Evolutionary conservation across 2,888 invertebrate species (phyloP), one percentile per base, ranked within the genome.

Genomic region (Amiota minor): DNA sequence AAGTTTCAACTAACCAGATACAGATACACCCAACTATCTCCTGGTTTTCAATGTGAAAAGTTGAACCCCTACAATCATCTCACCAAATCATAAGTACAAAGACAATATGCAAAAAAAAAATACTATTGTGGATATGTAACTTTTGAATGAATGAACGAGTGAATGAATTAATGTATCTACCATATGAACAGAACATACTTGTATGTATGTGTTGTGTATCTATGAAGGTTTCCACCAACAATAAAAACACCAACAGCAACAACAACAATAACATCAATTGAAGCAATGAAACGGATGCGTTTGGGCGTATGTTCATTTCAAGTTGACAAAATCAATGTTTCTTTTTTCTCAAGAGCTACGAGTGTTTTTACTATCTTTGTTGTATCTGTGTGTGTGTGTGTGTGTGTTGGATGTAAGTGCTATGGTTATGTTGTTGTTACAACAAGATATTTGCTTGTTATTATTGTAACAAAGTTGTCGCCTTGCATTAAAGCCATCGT

Each of bases 241-340:
- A 65, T 45, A 45, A 45, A n/a, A 23, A 62, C 23, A 23, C 23
- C 16, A 53, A 53, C 53, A 53, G 3, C 59, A 50, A 50, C 12
- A 4, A 8, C 53, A 10, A 59, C 16, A 16, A 59, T 11, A 59
- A 55, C 72, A 67, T 67, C 70, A 47, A 35, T 35, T 35, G 35
- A 35, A 35, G 35, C 35, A 35, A 35, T 35, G 67, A 46, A 83
- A 78, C 85, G 83, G 85, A 83, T 85, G 84, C 86, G 84, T 82
- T 84, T 83, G 78, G 83, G 84, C 85, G 82, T 85, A 35, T 35
- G 35, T 35, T 78, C 74, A 69, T 81, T 78, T 80, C 84, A 80
- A 81, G 83, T 83, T 83, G 83, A 83, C 83, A 83, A 85, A 84
- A 83, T 62, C 62, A 62, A 62, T 62, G 62, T 62, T 62, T 23